phyloP scores from a whole-genome alignment of 2,888 invertebrate species.

The Ichneumoninae sp. region DNA sequence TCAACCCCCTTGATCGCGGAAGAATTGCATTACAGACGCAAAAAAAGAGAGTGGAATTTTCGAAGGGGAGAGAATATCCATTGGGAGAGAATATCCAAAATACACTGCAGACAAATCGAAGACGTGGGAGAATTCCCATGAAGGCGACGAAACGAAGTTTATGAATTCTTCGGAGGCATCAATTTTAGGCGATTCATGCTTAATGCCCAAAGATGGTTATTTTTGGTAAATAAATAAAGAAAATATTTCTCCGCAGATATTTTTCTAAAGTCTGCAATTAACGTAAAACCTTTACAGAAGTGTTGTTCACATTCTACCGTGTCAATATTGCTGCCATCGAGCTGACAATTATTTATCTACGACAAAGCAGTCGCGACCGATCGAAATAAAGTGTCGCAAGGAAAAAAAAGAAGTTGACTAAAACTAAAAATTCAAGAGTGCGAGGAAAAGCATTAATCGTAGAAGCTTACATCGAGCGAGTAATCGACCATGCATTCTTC shows the following conservation, averaged over 20 bases:
- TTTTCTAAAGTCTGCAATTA: neutral
- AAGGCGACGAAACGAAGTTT: neutral
- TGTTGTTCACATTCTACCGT: neutral
- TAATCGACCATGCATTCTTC: neutral
- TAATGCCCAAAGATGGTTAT: neutral
- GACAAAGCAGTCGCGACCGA: too few species aligned
- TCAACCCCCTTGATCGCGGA: slow-evolving; percentile 37
- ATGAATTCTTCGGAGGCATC: neutral
- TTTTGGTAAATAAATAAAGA: neutral
- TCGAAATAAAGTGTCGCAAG: too few species aligned
- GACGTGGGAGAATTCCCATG: neutral
- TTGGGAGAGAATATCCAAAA: neutral
- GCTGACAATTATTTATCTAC: too few species aligned
- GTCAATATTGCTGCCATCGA: too few species aligned
- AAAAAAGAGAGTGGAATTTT: neutral
- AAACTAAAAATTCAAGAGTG: neutral
- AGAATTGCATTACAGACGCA: slow-evolving; percentile 31
- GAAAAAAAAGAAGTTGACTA: too few species aligned
- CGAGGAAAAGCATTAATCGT: neutral
- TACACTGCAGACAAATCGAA: slow-evolving; percentile 1
- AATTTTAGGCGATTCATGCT: neutral
- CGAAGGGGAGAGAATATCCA: neutral
- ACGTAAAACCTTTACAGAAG: neutral
- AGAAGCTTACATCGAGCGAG: neutral
- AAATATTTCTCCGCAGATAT: neutral